A percentile compares a stretch with the other conserved stretches of the same genome.
These are phyloP conservation scores for Galeruca laticollis DNA, from an alignment of 2,888 invertebrate genomes.

Conservation along the genomic window DNA sequence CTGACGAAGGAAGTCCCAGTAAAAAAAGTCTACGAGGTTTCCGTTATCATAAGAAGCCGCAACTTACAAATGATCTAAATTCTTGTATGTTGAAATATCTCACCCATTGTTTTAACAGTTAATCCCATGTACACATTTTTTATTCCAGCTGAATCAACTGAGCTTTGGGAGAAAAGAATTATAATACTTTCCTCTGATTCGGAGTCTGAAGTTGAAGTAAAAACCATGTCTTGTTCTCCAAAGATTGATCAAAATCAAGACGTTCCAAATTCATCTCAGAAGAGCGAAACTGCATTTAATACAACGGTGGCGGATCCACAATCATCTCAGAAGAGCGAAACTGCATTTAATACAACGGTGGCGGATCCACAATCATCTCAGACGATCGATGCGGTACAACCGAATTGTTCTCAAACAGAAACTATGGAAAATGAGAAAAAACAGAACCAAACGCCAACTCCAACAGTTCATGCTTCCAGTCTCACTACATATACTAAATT, in stretches of 20 bases:
- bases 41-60: conserved; percentile 75
- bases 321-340: conserved; percentile 6
- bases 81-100: conserved; percentile 54
- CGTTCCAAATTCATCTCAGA: background rate
- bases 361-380: conserved; percentile 1
- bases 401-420: conserved; percentile 1
- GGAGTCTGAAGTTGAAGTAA: conserved; percentile 68
- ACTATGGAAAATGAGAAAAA: conserved; percentile 9
- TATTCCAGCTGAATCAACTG: conserved; percentile 26
- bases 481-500: conserved; percentile 42
- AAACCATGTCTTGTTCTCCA: conserved; percentile 16
- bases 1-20: conserved; percentile 70
- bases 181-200: conserved; percentile 65
- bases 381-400: conserved; percentile 10
- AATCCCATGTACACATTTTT: conserved; percentile 3
- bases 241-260: background rate
- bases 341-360: background rate
- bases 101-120: conserved; percentile 21
- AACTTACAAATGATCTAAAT: conserved; percentile 57
- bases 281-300: background rate
- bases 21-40: conserved; percentile 76
- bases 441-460: conserved; percentile 23
- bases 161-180: conserved; percentile 43
- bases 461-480: conserved; percentile 38
- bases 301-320: background rate